These are phyloP conservation scores for Myrmecobius fasciatus DNA, from an alignment of 2,113 vertebrate genomes.

Conservation along the genomic window DNA sequence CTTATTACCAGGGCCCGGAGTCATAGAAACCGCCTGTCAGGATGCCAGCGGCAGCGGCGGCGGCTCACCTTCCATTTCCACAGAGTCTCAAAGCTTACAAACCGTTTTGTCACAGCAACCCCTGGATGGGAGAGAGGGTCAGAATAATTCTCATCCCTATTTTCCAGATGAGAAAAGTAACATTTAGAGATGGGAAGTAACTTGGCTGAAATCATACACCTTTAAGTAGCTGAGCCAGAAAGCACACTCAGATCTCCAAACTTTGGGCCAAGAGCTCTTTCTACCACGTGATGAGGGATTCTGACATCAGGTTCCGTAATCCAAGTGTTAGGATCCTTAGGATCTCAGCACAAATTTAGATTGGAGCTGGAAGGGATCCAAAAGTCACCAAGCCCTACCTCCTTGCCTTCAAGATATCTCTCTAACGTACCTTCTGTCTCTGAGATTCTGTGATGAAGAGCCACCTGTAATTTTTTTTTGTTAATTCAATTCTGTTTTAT, in stretches of 20 bases:
- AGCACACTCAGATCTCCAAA: background rate
- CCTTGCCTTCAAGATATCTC: background rate
- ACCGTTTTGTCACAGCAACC: background rate
- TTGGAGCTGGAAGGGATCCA: background rate
- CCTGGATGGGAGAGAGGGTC: background rate
- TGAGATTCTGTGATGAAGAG: background rate
- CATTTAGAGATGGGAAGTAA: background rate
- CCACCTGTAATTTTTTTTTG: background rate
- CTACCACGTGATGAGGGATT: background rate
- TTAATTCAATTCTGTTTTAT: background rate
- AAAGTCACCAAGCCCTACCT: background rate
- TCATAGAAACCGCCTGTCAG: background rate
- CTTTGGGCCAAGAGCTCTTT: too few relatives aligned
- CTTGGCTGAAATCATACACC: background rate
- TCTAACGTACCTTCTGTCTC: background rate
- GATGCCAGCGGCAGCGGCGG: background rate
- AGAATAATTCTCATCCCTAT: background rate
- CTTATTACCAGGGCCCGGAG: background rate
- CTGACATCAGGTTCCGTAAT: background rate
- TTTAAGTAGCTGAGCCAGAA: background rate
- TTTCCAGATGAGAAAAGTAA: background rate
- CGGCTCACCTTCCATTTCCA: background rate
- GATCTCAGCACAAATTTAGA: background rate
- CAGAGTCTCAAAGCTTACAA: background rate
- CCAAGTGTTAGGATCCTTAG: background rate